Percentiles rank a stretch among this genome's conserved stretches.
Evolutionary conservation across 2,113 vertebrate species (phyloP).

Genomic region (Ursus arctos): DNA sequence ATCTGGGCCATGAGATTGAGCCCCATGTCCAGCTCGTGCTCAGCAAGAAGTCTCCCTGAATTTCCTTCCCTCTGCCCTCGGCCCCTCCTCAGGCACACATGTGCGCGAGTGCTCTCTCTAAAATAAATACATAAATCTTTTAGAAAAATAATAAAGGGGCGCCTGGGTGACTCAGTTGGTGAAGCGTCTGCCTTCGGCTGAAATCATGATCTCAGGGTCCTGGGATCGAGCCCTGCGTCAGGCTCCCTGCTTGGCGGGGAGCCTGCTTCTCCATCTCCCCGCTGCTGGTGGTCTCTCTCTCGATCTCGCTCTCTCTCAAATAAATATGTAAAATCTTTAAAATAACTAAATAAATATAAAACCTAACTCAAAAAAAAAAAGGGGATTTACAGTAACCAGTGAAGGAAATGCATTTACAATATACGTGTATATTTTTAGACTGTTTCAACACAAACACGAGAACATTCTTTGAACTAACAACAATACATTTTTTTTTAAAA

Average conservation of each 20-base stretch:
- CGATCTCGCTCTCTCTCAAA: neutral
- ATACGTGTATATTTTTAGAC: neutral
- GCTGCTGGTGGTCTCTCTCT: neutral
- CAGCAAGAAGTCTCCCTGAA: neutral
- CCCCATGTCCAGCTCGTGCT: fast-evolving
- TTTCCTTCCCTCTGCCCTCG: neutral
- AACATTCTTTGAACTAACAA: too few relatives aligned
- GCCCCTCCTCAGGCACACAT: neutral
- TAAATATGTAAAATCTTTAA: neutral
- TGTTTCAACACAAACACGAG: neutral
- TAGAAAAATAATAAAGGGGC: neutral
- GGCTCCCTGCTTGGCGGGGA: too few relatives aligned
- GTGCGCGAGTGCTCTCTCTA: neutral
- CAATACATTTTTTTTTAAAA: too few relatives aligned
- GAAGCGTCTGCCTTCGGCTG: too few relatives aligned
- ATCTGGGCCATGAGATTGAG: neutral
- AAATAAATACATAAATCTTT: neutral
- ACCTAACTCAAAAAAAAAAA: neutral
- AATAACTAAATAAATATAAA: neutral
- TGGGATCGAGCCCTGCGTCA: too few relatives aligned
- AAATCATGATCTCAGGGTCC: too few relatives aligned
- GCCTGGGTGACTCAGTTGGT: too few relatives aligned
- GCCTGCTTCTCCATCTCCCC: too few relatives aligned
- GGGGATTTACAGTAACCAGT: neutral
- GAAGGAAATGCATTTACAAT: neutral